Evolutionary conservation across 2,888 invertebrate genomes (phyloP), one percentile per base, ranked within the genome.

Genomic region (Morpho deidamia): DNA sequence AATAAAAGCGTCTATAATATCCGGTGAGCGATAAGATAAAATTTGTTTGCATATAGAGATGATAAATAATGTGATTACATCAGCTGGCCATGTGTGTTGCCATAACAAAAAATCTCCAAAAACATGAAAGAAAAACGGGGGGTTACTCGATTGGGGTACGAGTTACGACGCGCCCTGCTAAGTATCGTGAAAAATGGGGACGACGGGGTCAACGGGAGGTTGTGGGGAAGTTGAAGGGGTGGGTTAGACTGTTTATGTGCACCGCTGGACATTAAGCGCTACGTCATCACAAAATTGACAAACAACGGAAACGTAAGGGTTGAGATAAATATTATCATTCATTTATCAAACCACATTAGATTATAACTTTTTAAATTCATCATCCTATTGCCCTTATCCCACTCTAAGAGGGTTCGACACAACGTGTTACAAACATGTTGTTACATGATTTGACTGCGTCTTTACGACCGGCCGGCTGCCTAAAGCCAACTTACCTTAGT

Each of bases 211-310:
- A 33, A 66, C 65, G 54, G 49, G 62, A 67, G 63, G 61, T 41
- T 55, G 51, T 48, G 53, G 58, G n/a, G 58, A 48, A 43, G 56
- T 47, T 51, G 11, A 35, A 40, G 52, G 51, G 54, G 43, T 11
- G 34, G 48, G 33, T 48, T 42, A 70, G 74, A 76, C 76, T 81
- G 82, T 82, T 85, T 84, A 83, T 82, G 76, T 81, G 78, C 75
- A 80, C 76, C 76, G 70, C 68, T 74, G 69, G 74, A 70, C 75
- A 71, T 69, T 76, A 73, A 72, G 76, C 65, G 78, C 81, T 78
- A 75, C 75, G 83, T 83, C 83, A 84, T 80, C 77, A 72, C 70
- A 65, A 83, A 79, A 81, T 81, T 79, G 78, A 80, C 79, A 81
- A 83, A 83, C 76, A 82, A 76, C 71, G 67, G 72, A 8, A 14